These are phyloP conservation scores for Malacosoma neustria DNA, from an alignment of 2,888 invertebrate genomes.

Conservation along the genomic window DNA sequence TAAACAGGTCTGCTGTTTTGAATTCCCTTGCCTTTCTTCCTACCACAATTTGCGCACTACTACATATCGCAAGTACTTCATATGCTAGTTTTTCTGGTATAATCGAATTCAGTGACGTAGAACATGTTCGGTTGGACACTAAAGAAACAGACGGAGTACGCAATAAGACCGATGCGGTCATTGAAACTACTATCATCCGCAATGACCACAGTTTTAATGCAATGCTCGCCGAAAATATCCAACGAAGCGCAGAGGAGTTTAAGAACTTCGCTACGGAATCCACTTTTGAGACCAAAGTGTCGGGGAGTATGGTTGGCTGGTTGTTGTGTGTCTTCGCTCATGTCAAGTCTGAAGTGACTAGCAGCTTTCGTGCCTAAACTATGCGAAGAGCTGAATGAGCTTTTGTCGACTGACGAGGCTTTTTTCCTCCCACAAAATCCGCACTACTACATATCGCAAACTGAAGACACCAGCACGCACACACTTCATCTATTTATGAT, in stretches of 20 bases:
- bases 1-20: too few species aligned
- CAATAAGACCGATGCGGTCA: constrained; percentile 80
- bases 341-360: constrained; percentile 80
- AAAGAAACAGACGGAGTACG: constrained; percentile 73
- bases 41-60: too few species aligned
- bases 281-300: constrained; percentile 88
- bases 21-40: too few species aligned
- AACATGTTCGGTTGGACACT: constrained; percentile 79
- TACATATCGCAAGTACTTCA: too few species aligned
- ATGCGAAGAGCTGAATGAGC: constrained; percentile 76
- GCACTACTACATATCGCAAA: too few species aligned
- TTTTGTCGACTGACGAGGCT: constrained; percentile 79
- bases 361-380: constrained; percentile 83
- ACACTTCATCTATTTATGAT: too few species aligned
- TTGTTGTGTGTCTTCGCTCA: constrained; percentile 79
- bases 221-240: constrained; percentile 80
- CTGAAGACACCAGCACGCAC: too few species aligned
- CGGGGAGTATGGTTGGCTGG: constrained; percentile 86
- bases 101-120: constrained; percentile 81
- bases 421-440: too few species aligned
- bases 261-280: constrained; percentile 82
- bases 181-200: constrained; percentile 83
- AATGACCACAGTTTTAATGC: constrained; percentile 79
- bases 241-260: constrained; percentile 82
- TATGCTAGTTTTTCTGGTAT: too few species aligned